Conservation (phyloP, 1,140 invertebrate genomes). For the Phymorhynchus buccinoides region DNA sequence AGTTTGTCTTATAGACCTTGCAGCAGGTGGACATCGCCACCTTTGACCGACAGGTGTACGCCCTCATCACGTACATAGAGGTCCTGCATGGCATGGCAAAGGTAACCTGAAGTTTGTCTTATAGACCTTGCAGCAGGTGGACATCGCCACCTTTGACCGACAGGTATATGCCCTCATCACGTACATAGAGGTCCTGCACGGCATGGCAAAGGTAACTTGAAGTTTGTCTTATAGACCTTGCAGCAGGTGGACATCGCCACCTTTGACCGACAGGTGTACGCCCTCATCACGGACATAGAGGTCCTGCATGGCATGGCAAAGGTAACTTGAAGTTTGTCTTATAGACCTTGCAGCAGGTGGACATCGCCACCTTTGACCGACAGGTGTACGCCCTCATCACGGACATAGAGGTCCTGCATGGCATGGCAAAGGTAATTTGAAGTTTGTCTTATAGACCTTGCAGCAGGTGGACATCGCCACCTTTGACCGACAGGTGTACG, state of each 20-base stretch:
- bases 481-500: constrained; percentile 73
- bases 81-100: constrained; percentile 73
- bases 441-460: constrained; percentile 74
- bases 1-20: constrained; percentile 74
- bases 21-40: constrained; percentile 72
- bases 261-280: constrained; percentile 73
- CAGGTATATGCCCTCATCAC: constrained; percentile 71
- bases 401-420: constrained; percentile 75
- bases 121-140: constrained; percentile 70
- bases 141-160: constrained; percentile 74
- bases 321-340: too few species aligned
- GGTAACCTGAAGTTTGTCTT: too few species aligned
- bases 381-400: constrained; percentile 72
- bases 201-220: constrained; percentile 69
- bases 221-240: constrained; percentile 74
- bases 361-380: constrained; percentile 74
- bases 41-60: constrained; percentile 73
- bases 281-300: constrained; percentile 75
- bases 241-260: constrained; percentile 72
- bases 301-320: constrained; percentile 73
- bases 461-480: constrained; percentile 72
- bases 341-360: constrained; percentile 72
- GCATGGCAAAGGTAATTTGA: constrained; percentile 71
- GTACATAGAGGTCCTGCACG: constrained; percentile 75
- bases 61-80: constrained; percentile 75